Evolutionary conservation across 2,113 vertebrate species (phyloP).

Genomic region (Nothocercus nigrocapillus): DNA sequence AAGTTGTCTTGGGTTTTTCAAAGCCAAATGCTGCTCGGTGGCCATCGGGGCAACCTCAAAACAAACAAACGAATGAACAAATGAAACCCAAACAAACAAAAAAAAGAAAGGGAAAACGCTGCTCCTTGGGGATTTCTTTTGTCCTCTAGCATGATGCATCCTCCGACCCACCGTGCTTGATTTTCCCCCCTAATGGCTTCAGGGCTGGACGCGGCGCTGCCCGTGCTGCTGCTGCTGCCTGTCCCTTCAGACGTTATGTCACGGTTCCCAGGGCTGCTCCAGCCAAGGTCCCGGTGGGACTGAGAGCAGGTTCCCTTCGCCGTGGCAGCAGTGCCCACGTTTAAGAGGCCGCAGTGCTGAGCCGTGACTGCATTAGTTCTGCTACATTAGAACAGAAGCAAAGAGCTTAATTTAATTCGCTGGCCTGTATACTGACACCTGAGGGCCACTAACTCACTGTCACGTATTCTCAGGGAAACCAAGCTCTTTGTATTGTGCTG

Average conservation of each 20-base stretch:
- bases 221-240: not conserved
- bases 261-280: slow-evolving; percentile 20
- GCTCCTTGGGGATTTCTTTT: not conserved
- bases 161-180: not conserved
- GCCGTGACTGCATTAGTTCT: slow-evolving; percentile 72
- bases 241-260: slow-evolving; percentile 39
- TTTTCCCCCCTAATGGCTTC: slow-evolving; percentile 41
- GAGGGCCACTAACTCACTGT: slow-evolving; percentile 70
- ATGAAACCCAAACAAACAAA: no score
- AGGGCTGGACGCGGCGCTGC: slow-evolving; percentile 22
- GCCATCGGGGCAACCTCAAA: not conserved
- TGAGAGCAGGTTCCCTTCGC: slow-evolving; percentile 34
- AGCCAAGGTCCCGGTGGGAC: not conserved
- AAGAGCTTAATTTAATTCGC: slow-evolving; percentile 68
- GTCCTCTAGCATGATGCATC: not conserved
- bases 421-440: slow-evolving; percentile 56
- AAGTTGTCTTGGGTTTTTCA: not conserved
- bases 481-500: not conserved
- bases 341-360: slow-evolving; percentile 56
- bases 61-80: no score
- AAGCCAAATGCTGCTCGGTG: not conserved
- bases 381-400: slow-evolving; percentile 66
- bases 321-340: slow-evolving; percentile 36
- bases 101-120: not conserved
- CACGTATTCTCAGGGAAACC: slow-evolving; percentile 33